Evolutionary conservation across 2,888 invertebrate species (phyloP), one percentile per base, ranked within the genome.

Genomic region (Pristionchus entomophagus): DNA sequence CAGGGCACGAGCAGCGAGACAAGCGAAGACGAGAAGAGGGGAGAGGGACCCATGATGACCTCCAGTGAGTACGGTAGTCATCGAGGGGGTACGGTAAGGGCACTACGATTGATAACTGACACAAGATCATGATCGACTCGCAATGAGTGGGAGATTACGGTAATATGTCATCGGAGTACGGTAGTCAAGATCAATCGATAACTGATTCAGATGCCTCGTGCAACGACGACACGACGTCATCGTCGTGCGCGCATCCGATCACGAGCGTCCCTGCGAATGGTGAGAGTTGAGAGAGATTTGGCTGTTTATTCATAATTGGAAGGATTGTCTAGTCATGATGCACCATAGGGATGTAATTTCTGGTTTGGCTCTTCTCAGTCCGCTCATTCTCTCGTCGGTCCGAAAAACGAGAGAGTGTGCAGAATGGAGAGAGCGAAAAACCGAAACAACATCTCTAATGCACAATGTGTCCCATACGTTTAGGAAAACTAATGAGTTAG

Each of bases 1-100:
- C 82, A 82, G 59, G 59, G 82, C 19, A 82, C 53, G 38, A 82
- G 82, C 45, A 82, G 82, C 32, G 82, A 82, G 29, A 59, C 53
- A 12, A 82, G 59, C 26, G 82, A 82, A 6, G 82, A 59, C 17
- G 59, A 82, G 56, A 82, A 56, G 41, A 51, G 56, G 12, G 45
- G 82, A n/a, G 56, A 82, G 38, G 82, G 41, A 17, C 53, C 80
- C 2, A 82, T 82, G 82, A 59, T 29, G 49, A 59, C 59, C 0
- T 26, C n/a, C 12, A 82, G 82, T 82, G 45, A 82, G 82, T 59
- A 10, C 17, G 17, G 17, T 26, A 17, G 62, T 29, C 3, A 10
- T 26, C 26, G n/a, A 8, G n/a, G n/a, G 59, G 59, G 8, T 59
- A 6, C 29, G n/a, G 29, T 59, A 8, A 5, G 10, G 2, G n/a